Conservation (phyloP, 1,140 invertebrate genomes). For the Procambarus clarkii region DNA sequence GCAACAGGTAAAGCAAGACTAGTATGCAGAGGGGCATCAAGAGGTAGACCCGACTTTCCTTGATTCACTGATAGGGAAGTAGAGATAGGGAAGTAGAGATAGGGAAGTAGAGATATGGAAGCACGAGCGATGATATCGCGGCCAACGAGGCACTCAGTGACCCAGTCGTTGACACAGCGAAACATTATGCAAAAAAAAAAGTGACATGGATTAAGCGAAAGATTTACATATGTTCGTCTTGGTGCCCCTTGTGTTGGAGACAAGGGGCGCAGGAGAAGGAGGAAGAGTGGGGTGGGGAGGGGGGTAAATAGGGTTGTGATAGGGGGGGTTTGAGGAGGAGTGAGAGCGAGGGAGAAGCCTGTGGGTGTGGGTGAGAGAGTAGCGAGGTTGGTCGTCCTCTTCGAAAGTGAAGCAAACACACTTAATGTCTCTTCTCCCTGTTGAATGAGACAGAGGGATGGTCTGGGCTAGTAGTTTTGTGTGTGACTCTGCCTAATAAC, state of each 20-base stretch:
- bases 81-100: no score
- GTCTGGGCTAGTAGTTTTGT: not conserved
- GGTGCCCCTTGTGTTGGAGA: not conserved
- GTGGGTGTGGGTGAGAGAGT: not conserved
- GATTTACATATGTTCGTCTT: not conserved
- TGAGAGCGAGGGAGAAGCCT: no score
- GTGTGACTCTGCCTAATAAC: constrained; percentile 46
- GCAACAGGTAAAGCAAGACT: no score
- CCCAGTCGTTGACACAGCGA: not conserved
- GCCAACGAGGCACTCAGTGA: not conserved
- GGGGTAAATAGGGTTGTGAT: not conserved
- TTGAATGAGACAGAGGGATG: not conserved
- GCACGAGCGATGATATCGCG: no score
- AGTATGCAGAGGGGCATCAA: no score
- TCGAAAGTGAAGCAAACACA: constrained; percentile 34
- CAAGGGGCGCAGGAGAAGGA: not conserved
- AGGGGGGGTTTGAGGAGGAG: not conserved
- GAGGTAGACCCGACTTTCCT: no score
- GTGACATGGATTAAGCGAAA: not conserved
- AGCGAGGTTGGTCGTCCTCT: constrained; percentile 20
- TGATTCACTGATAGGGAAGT: no score
- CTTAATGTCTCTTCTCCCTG: not conserved
- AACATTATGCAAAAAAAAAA: not conserved
- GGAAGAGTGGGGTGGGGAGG: not conserved
- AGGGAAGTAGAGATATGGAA: no score